Evolutionary conservation across 2,797 vertebrate species (phyloP).

Genomic region (Cirrhinus molitorella): DNA sequence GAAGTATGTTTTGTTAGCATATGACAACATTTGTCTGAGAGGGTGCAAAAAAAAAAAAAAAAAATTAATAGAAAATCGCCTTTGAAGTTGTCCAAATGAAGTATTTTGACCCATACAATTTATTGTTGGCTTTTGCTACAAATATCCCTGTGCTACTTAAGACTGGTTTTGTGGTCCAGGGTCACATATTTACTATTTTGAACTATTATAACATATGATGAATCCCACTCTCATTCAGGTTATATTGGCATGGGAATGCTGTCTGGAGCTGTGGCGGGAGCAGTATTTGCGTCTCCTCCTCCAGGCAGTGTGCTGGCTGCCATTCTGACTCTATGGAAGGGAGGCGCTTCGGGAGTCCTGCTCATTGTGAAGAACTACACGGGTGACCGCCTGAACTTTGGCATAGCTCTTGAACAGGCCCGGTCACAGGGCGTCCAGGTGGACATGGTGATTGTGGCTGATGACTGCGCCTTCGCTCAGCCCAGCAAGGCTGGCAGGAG

Average conservation of each 20-base stretch:
- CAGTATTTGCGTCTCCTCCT: constrained; percentile 90
- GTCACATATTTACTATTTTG: not conserved
- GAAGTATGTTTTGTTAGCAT: too few species aligned
- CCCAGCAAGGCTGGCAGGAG: constrained; percentile 89
- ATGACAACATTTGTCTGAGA: too few species aligned
- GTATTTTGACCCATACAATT: too few species aligned
- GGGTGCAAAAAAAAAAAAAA: too few species aligned
- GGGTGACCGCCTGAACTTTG: constrained; percentile 94
- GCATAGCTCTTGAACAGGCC: constrained; percentile 89
- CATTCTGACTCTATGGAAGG: constrained; percentile 81
- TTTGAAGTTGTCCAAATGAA: too few species aligned
- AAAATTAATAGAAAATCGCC: too few species aligned
- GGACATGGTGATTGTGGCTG: constrained; percentile 88
- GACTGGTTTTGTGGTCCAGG: too few species aligned
- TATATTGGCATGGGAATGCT: constrained; percentile 93
- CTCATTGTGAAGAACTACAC: constrained; percentile 98
- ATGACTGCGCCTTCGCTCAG: constrained; percentile 88
- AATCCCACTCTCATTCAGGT: constrained; percentile 73
- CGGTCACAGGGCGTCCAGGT: constrained; percentile 79
- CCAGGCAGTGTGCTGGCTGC: constrained; percentile 90
- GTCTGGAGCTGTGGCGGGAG: constrained; percentile 89
- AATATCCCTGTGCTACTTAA: too few species aligned
- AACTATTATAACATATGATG: not conserved
- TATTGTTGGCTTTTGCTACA: too few species aligned
- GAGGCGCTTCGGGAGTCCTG: constrained; percentile 87